These are phyloP conservation scores for Patella depressa DNA, from an alignment of 2,888 invertebrate genomes.

Conservation along the genomic window DNA sequence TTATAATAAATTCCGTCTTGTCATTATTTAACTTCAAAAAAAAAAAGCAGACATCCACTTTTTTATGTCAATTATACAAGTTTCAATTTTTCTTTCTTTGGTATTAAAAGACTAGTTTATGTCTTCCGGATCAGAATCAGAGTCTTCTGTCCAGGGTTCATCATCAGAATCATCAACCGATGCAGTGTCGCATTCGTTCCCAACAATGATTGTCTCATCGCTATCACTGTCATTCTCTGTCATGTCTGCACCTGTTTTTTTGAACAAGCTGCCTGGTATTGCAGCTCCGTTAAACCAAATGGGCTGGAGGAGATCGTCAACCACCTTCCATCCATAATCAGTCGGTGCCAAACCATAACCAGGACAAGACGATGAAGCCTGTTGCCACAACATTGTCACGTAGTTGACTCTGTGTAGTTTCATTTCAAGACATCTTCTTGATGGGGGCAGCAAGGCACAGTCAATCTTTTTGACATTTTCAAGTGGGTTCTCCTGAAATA, in stretches of 20 bases:
- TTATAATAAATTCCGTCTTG: too few relatives aligned
- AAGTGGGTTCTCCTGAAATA: conserved; percentile 17
- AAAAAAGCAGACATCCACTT: too few relatives aligned
- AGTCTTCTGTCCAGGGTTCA: neutral
- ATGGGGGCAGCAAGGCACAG: neutral
- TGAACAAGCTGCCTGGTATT: neutral
- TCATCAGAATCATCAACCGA: neutral
- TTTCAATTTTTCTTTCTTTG: too few relatives aligned
- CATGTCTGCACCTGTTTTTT: neutral
- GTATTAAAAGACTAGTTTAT: neutral
- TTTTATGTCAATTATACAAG: too few relatives aligned
- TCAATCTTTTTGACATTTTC: neutral
- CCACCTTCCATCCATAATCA: neutral
- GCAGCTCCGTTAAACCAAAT: neutral
- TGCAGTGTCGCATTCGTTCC: neutral
- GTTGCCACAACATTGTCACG: neutral
- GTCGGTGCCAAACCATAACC: neutral
- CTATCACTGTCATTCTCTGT: neutral
- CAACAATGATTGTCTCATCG: neutral
- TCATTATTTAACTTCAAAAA: too few relatives aligned
- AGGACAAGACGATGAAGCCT: neutral
- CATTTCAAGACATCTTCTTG: neutral
- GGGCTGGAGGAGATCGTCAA: neutral
- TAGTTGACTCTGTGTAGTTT: neutral
- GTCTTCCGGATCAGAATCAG: neutral